Percentiles rank a stretch among this genome's conserved stretches.
phyloP scores from a whole-genome alignment of 1,140 invertebrate genomes.

The Solenopsis fugax region DNA sequence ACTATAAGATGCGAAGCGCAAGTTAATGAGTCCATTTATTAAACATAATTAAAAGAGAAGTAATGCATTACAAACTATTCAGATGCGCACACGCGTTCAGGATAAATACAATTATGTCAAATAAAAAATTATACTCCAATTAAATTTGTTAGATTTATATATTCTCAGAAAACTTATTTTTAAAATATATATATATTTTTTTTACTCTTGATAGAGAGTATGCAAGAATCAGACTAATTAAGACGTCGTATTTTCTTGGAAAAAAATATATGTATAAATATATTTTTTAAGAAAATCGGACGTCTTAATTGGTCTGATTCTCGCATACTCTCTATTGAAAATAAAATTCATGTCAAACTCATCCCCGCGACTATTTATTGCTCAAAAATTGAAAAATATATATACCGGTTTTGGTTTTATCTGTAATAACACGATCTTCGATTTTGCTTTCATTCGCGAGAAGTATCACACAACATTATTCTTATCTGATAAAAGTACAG shows the following conservation, averaged over 20 bases:
- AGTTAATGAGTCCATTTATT: background rate
- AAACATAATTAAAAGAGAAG: background rate
- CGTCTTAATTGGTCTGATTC: constrained; percentile 1
- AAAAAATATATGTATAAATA: too few relatives aligned
- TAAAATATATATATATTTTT: too few relatives aligned
- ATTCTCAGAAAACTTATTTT: too few relatives aligned
- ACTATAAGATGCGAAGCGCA: background rate
- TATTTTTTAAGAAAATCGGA: background rate
- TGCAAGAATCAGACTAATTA: too few relatives aligned
- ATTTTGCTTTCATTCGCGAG: background rate
- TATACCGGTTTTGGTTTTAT: background rate
- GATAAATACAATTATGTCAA: background rate
- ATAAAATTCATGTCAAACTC: background rate
- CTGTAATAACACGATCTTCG: background rate
- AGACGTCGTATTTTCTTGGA: too few relatives aligned
- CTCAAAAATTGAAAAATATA: background rate
- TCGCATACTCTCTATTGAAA: background rate
- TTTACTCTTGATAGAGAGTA: too few relatives aligned
- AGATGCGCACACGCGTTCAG: background rate
- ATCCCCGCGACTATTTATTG: background rate
- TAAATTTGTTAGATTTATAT: background rate
- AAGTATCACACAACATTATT: background rate
- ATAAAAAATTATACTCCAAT: background rate
- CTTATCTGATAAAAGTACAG: background rate
- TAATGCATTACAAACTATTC: background rate